Evolutionary conservation across 2,888 invertebrate genomes (phyloP).

Genomic region (Mystacides longicornis): DNA sequence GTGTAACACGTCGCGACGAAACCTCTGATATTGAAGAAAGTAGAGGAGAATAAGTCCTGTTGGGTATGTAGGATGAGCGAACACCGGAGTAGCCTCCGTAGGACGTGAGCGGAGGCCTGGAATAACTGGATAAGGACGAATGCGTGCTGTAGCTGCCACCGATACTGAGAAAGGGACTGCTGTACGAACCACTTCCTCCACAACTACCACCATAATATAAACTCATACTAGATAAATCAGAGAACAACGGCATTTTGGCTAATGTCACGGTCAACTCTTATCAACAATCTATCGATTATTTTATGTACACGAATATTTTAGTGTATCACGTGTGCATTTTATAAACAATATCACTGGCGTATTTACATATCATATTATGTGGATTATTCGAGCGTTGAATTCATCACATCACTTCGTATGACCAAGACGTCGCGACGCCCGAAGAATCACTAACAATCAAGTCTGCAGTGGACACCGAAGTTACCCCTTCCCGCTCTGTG

Average conservation of each 20-base stretch:
- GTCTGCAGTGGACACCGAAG: background rate
- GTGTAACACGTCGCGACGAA: constrained; percentile 34
- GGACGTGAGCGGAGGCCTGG: constrained; percentile 17
- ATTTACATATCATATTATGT: no score
- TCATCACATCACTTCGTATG: constrained; percentile 7
- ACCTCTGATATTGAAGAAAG: constrained; percentile 64
- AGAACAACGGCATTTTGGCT: constrained; percentile 57
- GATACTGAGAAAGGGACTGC: constrained; percentile 47
- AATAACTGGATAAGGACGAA: constrained; percentile 36
- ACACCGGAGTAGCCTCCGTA: constrained; percentile 28
- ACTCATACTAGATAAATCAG: constrained; percentile 58
- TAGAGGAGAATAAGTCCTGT: constrained; percentile 61
- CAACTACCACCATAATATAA: constrained; percentile 43
- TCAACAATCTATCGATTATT: background rate
- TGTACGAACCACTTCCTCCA: constrained; percentile 43
- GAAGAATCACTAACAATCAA: constrained; percentile 27
- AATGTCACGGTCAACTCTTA: constrained; percentile 4
- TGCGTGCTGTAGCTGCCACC: constrained; percentile 45
- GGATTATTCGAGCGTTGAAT: no score
- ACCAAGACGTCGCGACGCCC: constrained; percentile 19
- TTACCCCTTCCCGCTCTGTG: constrained; percentile 4
- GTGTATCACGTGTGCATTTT: constrained; percentile 2
- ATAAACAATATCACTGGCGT: background rate
- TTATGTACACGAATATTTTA: constrained; percentile 10
- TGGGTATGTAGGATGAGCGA: constrained; percentile 31